Conservation (phyloP, 2,888 invertebrate species). For the Poecilobothrus nobilitatus region DNA sequence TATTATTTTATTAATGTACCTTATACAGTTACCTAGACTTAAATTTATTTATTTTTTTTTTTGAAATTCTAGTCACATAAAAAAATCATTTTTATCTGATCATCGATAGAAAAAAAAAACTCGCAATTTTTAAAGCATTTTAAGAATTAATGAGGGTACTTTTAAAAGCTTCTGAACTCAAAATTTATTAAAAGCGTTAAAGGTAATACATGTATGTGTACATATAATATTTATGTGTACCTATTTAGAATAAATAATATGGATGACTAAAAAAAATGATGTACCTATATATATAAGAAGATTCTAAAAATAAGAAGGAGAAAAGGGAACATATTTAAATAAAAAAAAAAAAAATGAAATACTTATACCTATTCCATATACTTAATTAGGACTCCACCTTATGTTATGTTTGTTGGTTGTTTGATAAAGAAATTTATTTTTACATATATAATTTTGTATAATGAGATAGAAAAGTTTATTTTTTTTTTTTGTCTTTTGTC, state of each 20-base stretch:
- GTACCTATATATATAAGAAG: neutral
- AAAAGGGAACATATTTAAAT: no score
- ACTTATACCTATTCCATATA: no score
- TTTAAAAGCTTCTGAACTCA: neutral
- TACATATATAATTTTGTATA: neutral
- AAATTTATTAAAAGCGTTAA: neutral
- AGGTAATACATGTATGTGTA: neutral
- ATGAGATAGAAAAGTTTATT: neutral
- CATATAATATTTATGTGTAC: neutral
- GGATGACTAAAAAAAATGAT: neutral
- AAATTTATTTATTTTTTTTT: no score
- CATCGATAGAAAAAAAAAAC: neutral
- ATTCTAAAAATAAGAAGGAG: no score
- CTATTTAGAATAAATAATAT: neutral
- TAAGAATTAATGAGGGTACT: neutral
- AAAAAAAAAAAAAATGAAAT: no score
- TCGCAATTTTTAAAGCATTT: neutral
- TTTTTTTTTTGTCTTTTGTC: neutral
- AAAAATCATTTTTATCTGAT: slow-evolving; percentile 5
- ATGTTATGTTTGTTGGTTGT: neutral
- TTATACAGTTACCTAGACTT: no score
- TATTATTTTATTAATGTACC: no score
- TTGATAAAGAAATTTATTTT: neutral
- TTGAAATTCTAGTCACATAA: neutral
- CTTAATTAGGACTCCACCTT: neutral